phyloP scores from a whole-genome alignment of 2,888 invertebrate genomes.

The Hartigia nigra region DNA sequence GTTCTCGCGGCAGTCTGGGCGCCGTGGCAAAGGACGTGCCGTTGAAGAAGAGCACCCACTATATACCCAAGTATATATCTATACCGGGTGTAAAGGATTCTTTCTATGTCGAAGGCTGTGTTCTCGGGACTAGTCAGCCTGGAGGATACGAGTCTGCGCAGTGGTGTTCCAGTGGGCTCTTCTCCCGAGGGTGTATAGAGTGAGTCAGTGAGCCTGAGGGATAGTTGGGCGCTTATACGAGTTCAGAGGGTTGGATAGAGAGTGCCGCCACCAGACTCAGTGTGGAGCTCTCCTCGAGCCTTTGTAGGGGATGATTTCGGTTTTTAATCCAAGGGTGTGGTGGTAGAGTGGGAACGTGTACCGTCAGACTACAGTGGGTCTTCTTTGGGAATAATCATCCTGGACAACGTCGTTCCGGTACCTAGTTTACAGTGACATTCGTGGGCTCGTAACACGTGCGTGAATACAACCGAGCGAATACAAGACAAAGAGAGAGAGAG shows the following conservation, averaged over 20 bases:
- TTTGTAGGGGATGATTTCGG: constrained; percentile 40
- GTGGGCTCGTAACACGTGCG: constrained; percentile 56
- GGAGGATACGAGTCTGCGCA: not conserved
- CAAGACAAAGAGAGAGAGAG: not conserved
- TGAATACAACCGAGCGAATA: constrained; percentile 23
- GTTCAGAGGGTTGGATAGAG: not conserved
- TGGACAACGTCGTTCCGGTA: constrained; percentile 33
- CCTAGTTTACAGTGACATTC: constrained; percentile 49
- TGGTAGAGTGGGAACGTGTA: constrained; percentile 48
- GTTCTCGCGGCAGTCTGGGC: not conserved
- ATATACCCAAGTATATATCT: not conserved
- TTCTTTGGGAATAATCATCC: constrained; percentile 29
- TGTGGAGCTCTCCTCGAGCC: not conserved
- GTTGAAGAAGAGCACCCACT: not conserved
- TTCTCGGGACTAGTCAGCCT: not conserved
- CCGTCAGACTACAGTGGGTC: constrained; percentile 16
- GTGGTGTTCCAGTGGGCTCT: not conserved
- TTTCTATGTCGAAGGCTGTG: not conserved
- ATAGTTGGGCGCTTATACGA: not conserved
- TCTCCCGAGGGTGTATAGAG: not conserved
- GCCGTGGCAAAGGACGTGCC: not conserved
- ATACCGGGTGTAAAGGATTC: not conserved
- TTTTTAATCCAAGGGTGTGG: constrained; percentile 62
- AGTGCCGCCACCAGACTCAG: not conserved
- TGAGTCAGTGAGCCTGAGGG: not conserved